phyloP scores from a whole-genome alignment of 2,888 invertebrate species.

The Lottia gigantea region DNA sequence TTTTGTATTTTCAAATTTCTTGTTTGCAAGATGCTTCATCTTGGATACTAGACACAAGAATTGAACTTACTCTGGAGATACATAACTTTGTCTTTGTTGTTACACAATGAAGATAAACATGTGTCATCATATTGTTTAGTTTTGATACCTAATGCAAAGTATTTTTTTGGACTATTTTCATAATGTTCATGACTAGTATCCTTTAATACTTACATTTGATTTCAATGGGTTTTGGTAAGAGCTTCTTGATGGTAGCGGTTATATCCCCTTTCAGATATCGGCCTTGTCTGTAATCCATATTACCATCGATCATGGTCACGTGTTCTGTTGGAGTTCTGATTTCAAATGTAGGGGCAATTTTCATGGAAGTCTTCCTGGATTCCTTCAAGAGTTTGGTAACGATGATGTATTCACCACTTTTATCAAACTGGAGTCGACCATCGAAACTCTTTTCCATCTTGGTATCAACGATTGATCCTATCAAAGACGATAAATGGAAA shows the following conservation, averaged over 20 bases:
- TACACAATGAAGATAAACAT: too few relatives aligned
- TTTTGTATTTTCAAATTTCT: too few relatives aligned
- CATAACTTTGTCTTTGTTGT: too few relatives aligned
- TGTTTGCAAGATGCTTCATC: too few relatives aligned
- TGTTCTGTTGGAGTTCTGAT: conserved; percentile 40
- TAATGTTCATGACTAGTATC: too few relatives aligned
- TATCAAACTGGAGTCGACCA: conserved; percentile 32
- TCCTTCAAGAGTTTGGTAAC: conserved; percentile 33
- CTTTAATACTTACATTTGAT: conserved; percentile 38
- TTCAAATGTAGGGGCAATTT: conserved; percentile 36
- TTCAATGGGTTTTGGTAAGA: conserved; percentile 38
- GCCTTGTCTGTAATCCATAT: conserved; percentile 33
- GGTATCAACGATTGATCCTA: conserved; percentile 44
- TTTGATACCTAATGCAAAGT: too few relatives aligned
- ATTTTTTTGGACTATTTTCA: too few relatives aligned
- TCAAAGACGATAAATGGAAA: conserved; percentile 1
- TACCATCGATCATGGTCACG: conserved; percentile 35
- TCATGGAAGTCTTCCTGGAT: conserved; percentile 21
- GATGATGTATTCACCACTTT: conserved; percentile 37
- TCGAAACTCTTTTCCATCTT: conserved; percentile 35
- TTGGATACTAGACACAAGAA: too few relatives aligned
- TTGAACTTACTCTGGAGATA: too few relatives aligned
- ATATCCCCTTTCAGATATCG: conserved; percentile 35
- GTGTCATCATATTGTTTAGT: too few relatives aligned
- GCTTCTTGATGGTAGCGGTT: conserved; percentile 32